These are phyloP conservation scores for Trachythela sp. DNA, from an alignment of 64 coral and sea anemone genomes.

Conservation along the genomic window DNA sequence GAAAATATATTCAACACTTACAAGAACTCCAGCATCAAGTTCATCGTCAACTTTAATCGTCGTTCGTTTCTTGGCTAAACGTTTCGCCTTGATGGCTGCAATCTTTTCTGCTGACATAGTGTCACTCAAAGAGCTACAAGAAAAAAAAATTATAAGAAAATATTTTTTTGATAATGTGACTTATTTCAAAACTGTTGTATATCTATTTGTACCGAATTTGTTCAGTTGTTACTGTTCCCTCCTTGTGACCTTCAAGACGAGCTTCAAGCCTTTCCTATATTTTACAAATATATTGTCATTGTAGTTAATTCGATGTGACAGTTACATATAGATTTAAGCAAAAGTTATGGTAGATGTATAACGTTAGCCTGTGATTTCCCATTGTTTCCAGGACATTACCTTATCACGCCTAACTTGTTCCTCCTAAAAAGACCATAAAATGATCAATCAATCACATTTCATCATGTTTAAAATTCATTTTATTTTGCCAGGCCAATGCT, in stretches of 20 bases:
- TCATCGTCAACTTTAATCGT: constrained; percentile 97
- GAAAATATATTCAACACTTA: constrained; percentile 17
- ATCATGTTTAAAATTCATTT: too few relatives aligned
- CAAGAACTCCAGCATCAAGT: constrained; percentile 79
- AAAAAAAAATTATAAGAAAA: not conserved
- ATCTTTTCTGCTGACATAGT: constrained; percentile 98
- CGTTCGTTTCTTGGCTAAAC: constrained; percentile 91
- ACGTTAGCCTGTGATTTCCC: too few relatives aligned
- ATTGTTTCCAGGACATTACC: constrained; percentile 30
- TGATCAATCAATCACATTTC: not conserved
- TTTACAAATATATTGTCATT: not conserved
- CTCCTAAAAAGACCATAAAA: constrained; percentile 54
- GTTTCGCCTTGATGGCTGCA: constrained; percentile 96
- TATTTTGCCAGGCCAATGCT: too few relatives aligned
- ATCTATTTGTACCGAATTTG: constrained; percentile 68
- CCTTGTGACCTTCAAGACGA: constrained; percentile 98
- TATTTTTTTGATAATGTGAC: not conserved
- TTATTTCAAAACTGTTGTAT: not conserved
- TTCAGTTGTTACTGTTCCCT: constrained; percentile 89
- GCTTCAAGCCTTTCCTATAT: constrained; percentile 78
- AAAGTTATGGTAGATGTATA: too few relatives aligned
- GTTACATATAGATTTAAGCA: not conserved
- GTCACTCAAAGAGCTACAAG: constrained; percentile 85
- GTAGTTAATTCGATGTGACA: not conserved
- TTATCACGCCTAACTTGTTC: constrained; percentile 87